Evolutionary conservation across 1,140 invertebrate species (phyloP).

Genomic region (Aricia agestis): DNA sequence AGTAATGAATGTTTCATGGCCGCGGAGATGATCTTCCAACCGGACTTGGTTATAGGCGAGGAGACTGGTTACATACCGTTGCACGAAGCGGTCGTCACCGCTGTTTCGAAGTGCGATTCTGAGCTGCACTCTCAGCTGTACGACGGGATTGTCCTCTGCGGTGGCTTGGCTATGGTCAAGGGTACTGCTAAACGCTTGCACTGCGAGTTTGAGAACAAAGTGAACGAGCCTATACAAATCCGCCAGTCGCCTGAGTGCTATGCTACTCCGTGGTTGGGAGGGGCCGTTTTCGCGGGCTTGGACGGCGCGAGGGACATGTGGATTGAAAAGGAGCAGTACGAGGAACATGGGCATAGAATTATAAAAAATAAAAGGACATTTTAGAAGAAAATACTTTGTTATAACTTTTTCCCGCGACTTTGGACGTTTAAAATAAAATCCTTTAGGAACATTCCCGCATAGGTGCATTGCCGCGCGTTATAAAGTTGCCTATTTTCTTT

Average conservation of each 20-base stretch:
- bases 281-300: constrained; percentile 51
- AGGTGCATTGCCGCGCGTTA: no score
- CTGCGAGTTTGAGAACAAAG: constrained; percentile 35
- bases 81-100: constrained; percentile 39
- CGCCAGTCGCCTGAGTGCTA: constrained; percentile 44
- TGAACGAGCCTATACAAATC: constrained; percentile 37
- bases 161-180: constrained; percentile 45
- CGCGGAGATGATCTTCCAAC: constrained; percentile 52
- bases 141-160: constrained; percentile 43
- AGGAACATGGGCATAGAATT: constrained; percentile 51
- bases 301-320: constrained; percentile 42
- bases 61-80: constrained; percentile 35
- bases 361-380: constrained; percentile 51
- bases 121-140: constrained; percentile 44
- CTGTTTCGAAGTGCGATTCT: constrained; percentile 44
- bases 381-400: background rate
- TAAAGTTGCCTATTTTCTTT: no score
- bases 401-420: no score
- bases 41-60: constrained; percentile 35
- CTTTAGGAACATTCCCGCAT: no score
- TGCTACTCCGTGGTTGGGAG: constrained; percentile 51
- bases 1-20: constrained; percentile 49
- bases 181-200: constrained; percentile 41
- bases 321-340: constrained; percentile 47
- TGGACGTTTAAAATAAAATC: no score